A percentile compares a stretch with the other conserved stretches of the same genome.
These are phyloP conservation scores for Eidolon dupreanum DNA, from an alignment of 2,797 vertebrate genomes.

Conservation along the genomic window DNA sequence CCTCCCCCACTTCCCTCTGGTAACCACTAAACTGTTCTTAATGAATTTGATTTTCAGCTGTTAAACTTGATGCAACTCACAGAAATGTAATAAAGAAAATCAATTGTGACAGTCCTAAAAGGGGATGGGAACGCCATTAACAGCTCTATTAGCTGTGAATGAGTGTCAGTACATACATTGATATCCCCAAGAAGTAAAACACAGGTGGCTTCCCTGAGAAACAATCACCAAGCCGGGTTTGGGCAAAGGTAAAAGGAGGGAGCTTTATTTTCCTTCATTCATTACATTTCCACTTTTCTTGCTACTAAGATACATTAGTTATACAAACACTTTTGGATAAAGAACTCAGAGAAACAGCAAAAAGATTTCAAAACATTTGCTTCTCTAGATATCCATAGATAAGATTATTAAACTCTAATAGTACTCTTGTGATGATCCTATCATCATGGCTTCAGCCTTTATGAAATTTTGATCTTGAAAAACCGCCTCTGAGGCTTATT, in stretches of 20 bases:
- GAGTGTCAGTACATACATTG: background rate
- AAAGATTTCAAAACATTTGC: slow-evolving; percentile 39
- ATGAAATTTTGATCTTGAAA: slow-evolving; percentile 64
- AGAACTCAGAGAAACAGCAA: slow-evolving; percentile 33
- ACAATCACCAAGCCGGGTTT: background rate
- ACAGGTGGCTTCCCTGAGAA: background rate
- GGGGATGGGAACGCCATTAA: slow-evolving; percentile 23
- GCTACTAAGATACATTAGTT: slow-evolving; percentile 28
- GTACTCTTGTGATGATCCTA: background rate
- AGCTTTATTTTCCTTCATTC: slow-evolving; percentile 3
- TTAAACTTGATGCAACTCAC: slow-evolving; percentile 45
- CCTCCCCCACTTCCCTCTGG: too few species aligned
- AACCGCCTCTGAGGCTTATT: slow-evolving; percentile 52
- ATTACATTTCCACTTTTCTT: slow-evolving; percentile 48
- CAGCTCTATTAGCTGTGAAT: slow-evolving; percentile 40
- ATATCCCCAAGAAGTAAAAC: background rate
- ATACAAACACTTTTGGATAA: slow-evolving; percentile 40
- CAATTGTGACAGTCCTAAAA: slow-evolving; percentile 55
- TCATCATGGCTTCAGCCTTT: background rate
- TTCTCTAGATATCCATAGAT: slow-evolving; percentile 27
- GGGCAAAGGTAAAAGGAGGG: slow-evolving; percentile 23
- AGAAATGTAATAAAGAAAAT: slow-evolving; percentile 52
- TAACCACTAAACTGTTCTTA: background rate
- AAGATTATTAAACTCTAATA: slow-evolving; percentile 55
- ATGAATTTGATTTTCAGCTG: slow-evolving; percentile 65